Base-by-base conservation (phyloP, 2,113 vertebrate genomes). In the Tyrannus savana region DNA sequence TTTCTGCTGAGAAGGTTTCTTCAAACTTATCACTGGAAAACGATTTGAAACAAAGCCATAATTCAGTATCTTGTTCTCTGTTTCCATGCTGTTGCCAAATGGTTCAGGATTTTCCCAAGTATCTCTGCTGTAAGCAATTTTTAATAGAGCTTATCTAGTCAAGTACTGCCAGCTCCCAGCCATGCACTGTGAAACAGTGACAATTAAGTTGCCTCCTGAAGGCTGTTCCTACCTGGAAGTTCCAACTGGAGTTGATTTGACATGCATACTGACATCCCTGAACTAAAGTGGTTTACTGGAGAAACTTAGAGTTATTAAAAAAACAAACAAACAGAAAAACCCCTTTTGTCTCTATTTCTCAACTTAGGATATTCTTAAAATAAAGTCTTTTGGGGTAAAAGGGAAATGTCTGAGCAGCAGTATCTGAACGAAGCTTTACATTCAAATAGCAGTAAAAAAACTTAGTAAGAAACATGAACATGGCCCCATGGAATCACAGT, bases 181-280 rank as follows among this genome's bases (percentile, higher is more conserved):
- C 12, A 76, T 1, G 7, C 9, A 24, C 47, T 89, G 30, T 21
- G 55, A 84, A 62, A 49, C 31, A 71, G 22, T 0, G 64, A 31
- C 37, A 87, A 74, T 53, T 64, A 89, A 89, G 31, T 52, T 42
- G 69, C 63, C 14, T 94, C 56, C 66, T 66, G 58, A 85, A 93
- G 71, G 58, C 21, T 76, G 4, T 64, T 35, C 47, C 66, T 94
- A 56, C 62, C 52, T 53, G 28, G 10, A 77, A 87, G 18, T 63
- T 84, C 47, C 75, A 79, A 66, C 21, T 25, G 46, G 24, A 82
- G 55, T 33, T 33, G 56, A 77, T 78, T 25, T 84, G 46, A 69
- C 46, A 53, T 14, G 8, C 9, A 23, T 25, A 10, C 28, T 71
- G 72, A 53, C 37, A 77, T 47, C 41, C 24, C 10, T 12, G 59